Conservation (phyloP, 2,888 invertebrate species). For the Calliscelio sp. region DNA sequence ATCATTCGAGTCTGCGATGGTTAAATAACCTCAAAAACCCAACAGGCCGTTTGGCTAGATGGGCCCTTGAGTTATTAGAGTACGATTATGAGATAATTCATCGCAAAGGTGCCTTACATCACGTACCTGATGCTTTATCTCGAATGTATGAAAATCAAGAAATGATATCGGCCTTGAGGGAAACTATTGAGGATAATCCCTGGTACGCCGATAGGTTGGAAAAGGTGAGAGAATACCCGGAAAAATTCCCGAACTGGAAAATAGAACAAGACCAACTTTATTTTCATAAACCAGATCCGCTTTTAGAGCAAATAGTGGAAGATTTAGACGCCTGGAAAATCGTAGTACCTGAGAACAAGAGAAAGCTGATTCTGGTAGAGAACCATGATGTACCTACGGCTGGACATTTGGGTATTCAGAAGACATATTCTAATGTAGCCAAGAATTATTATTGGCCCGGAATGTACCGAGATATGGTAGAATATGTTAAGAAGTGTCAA, state of each 20-base stretch:
- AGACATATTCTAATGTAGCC: constrained; percentile 42
- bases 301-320: constrained; percentile 2
- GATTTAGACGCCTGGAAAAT: too few species aligned
- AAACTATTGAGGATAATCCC: too few species aligned
- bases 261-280: not conserved
- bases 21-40: too few species aligned
- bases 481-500: constrained; percentile 1
- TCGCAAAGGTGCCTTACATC: too few species aligned
- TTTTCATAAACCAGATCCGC: not conserved
- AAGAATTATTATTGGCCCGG: too few species aligned
- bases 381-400: constrained; percentile 30
- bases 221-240: not conserved
- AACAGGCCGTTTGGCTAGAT: too few species aligned
- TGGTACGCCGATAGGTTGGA: not conserved
- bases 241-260: constrained; percentile 13
- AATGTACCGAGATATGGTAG: constrained; percentile 2
- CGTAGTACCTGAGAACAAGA: too few species aligned
- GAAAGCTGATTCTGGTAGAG: too few species aligned
- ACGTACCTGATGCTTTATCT: too few species aligned
- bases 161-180: not conserved
- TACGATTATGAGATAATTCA: not conserved
- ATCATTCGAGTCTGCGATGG: too few species aligned
- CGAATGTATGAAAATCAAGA: constrained; percentile 16
- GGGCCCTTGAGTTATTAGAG: too few species aligned
- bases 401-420: constrained; percentile 33